These are phyloP conservation scores for Tetheella fluctuosa DNA, from an alignment of 2,888 invertebrate genomes.

Conservation along the genomic window DNA sequence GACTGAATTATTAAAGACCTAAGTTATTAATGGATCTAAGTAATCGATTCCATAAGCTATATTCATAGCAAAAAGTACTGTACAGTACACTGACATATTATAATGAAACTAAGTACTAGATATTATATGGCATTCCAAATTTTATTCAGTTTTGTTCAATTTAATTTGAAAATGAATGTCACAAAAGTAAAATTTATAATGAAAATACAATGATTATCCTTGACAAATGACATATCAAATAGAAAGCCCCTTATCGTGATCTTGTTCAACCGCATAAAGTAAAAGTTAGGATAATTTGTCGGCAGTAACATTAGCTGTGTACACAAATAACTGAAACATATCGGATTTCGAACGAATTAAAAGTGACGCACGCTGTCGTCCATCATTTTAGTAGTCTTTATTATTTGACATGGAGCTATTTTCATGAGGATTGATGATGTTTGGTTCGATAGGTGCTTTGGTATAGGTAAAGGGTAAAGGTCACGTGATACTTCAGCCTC, in stretches of 20 bases:
- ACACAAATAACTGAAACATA: constrained; percentile 39
- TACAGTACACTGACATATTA: too few species aligned
- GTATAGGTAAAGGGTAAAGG: background rate
- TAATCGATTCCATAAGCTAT: background rate
- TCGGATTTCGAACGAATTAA: constrained; percentile 39
- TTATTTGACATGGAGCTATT: background rate
- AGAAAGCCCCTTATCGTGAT: constrained; percentile 17
- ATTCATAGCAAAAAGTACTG: background rate
- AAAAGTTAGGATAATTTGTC: constrained; percentile 23
- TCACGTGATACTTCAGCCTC: background rate
- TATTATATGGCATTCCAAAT: background rate
- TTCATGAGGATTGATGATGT: constrained; percentile 7
- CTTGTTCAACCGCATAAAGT: constrained; percentile 23
- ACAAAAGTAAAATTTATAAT: background rate
- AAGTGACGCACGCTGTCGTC: constrained; percentile 36
- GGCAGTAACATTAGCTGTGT: constrained; percentile 35
- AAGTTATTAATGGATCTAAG: background rate
- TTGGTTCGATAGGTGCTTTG: background rate
- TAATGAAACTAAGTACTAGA: too few species aligned
- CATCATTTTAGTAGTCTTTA: constrained; percentile 30
- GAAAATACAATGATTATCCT: background rate
- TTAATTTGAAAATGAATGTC: background rate
- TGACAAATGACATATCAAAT: constrained; percentile 19
- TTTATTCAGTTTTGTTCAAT: too few species aligned
- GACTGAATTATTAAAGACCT: background rate